These are phyloP conservation scores for Melopsittacus undulatus DNA, from an alignment of 2,797 vertebrate genomes.

Conservation along the genomic window DNA sequence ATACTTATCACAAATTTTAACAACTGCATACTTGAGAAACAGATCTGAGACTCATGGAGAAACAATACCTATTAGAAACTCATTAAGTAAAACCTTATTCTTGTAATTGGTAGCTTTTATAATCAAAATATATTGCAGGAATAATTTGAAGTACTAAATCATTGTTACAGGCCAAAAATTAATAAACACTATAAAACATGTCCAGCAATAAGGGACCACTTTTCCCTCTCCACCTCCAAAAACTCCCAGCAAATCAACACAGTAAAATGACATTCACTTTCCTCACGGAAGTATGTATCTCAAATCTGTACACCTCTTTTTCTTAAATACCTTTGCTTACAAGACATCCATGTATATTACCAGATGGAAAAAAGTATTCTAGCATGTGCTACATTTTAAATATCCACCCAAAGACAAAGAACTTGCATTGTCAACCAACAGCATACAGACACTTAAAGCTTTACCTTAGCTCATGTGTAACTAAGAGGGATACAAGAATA, in stretches of 20 bases:
- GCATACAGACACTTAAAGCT: background rate
- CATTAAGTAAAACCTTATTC: background rate
- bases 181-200: background rate
- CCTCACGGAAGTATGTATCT: background rate
- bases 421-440: background rate
- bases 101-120: background rate
- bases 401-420: background rate
- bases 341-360: background rate
- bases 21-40: background rate
- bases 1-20: background rate
- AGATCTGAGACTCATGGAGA: background rate
- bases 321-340: background rate
- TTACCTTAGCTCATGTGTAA: background rate
- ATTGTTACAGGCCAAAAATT: background rate
- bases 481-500: background rate
- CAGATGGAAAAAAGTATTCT: background rate
- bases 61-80: background rate
- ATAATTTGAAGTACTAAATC: background rate
- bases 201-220: background rate
- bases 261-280: background rate
- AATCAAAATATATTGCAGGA: background rate
- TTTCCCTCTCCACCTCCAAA: background rate
- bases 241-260: background rate
- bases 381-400: background rate
- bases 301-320: background rate